Evolutionary conservation across 2,888 invertebrate species (phyloP).

Genomic region (Mythimna impura): DNA sequence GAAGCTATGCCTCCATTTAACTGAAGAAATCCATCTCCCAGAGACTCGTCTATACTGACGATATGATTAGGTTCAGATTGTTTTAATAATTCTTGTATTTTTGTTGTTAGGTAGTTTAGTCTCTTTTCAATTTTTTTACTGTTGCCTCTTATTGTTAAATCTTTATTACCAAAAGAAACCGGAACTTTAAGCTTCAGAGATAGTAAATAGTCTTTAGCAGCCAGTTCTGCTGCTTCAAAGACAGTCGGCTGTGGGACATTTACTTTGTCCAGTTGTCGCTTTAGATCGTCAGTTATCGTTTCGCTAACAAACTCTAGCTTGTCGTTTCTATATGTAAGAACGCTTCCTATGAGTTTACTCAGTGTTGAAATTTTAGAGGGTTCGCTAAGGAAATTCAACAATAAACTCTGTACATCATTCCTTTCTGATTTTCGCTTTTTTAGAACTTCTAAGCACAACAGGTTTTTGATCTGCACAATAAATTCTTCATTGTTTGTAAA

Average conservation of each 20-base stretch:
- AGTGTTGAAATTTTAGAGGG: background rate
- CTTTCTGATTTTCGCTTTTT: background rate
- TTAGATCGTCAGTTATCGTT: background rate
- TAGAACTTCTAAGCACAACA: background rate
- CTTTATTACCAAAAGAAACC: background rate
- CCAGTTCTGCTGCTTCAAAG: background rate
- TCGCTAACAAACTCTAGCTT: background rate
- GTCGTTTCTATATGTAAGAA: background rate
- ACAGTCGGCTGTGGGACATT: background rate
- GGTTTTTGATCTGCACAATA: background rate
- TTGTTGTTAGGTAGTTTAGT: background rate
- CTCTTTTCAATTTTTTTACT: background rate
- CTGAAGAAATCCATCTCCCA: slow-evolving; percentile 30
- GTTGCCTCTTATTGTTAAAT: background rate
- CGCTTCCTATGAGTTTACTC: background rate
- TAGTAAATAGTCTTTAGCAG: background rate
- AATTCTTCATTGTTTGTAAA: background rate
- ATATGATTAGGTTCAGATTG: background rate
- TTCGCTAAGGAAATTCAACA: background rate
- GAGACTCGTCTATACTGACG: slow-evolving; percentile 39
- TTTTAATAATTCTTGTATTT: background rate
- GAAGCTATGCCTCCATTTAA: slow-evolving; percentile 44
- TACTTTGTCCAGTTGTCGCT: background rate
- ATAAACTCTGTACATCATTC: background rate
- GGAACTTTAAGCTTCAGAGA: background rate